Evolutionary conservation across 2,888 invertebrate genomes (phyloP).

Genomic region (Lissocephala sabroskyi): DNA sequence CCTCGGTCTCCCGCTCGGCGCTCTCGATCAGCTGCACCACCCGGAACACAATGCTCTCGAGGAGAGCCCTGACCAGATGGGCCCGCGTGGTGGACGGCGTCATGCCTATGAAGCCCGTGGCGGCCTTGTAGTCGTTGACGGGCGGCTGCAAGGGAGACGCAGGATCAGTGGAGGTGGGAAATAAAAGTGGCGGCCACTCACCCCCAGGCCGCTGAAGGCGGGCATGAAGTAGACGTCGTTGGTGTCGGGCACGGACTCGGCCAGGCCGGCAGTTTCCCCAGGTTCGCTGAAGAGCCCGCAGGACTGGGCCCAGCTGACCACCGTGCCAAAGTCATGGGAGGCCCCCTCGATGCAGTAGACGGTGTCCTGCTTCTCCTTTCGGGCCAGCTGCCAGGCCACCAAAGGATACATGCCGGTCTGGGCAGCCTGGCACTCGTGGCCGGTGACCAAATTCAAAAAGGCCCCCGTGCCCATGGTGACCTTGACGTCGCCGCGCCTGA

Average conservation of each 20-base stretch:
- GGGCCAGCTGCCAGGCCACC: slow-evolving; percentile 82
- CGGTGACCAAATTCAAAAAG: slow-evolving; percentile 90
- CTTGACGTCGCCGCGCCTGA: slow-evolving; percentile 84
- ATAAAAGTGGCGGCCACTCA: slow-evolving; percentile 68
- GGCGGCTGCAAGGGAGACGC: slow-evolving; percentile 79
- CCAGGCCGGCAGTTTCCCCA: slow-evolving; percentile 79
- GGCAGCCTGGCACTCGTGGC: slow-evolving; percentile 82
- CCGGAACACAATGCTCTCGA: slow-evolving; percentile 90
- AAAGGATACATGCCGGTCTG: slow-evolving; percentile 91
- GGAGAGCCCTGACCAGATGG: slow-evolving; percentile 86
- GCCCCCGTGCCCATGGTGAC: slow-evolving; percentile 94
- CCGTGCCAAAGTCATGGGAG: slow-evolving; percentile 89
- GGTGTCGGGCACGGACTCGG: slow-evolving; percentile 79
- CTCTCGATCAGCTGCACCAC: slow-evolving; percentile 84
- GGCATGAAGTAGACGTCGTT: slow-evolving; percentile 91
- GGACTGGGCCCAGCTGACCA: slow-evolving; percentile 87
- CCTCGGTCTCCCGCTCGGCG: slow-evolving; percentile 80
- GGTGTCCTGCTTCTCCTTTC: slow-evolving; percentile 65
- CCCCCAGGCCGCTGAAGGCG: slow-evolving; percentile 90
- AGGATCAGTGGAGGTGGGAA: neutral
- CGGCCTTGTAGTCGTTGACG: slow-evolving; percentile 88
- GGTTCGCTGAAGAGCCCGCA: slow-evolving; percentile 80
- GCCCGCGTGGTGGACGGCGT: slow-evolving; percentile 81
- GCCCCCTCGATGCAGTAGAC: slow-evolving; percentile 88
- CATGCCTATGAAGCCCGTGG: slow-evolving; percentile 83